These are phyloP conservation scores for Drosophila imparisetae DNA, from an alignment of 2,888 invertebrate genomes.

Conservation along the genomic window DNA sequence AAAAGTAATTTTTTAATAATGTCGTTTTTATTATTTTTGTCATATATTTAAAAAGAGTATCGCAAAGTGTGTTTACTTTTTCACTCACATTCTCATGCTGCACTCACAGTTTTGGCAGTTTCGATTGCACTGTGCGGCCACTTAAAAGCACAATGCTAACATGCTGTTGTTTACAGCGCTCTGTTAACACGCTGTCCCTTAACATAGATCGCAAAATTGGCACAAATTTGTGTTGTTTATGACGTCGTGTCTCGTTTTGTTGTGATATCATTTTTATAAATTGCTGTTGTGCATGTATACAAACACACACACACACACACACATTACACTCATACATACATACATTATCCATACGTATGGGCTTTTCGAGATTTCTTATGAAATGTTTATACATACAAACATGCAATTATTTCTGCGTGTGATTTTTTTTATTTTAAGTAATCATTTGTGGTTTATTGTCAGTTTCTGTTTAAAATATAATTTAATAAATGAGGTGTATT, in stretches of 20 bases:
- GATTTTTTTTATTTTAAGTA: not conserved
- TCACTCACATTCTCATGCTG: not conserved
- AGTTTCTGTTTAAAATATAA: not conserved
- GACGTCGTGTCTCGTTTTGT: conserved; percentile 32
- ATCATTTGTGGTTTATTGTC: not conserved
- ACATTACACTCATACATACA: not conserved
- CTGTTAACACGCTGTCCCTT: conserved; percentile 2
- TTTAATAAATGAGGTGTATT: not conserved
- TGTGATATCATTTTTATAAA: conserved; percentile 59
- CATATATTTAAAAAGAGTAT: not conserved
- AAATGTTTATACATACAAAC: not conserved
- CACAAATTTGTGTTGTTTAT: conserved; percentile 8
- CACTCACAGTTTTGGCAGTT: conserved; percentile 8
- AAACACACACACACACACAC: conserved; percentile 2
- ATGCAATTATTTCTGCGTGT: not conserved
- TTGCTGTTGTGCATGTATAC: conserved; percentile 28
- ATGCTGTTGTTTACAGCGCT: conserved; percentile 1
- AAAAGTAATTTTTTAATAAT: not conserved
- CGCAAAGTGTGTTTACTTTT: not conserved
- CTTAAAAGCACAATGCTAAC: not conserved
- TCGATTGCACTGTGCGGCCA: not conserved
- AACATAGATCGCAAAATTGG: conserved; percentile 12
- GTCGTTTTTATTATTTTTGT: not conserved
- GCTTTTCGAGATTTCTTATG: not conserved
- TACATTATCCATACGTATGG: not conserved